Evolutionary conservation across 2,888 invertebrate genomes (phyloP), one percentile per base, ranked within the genome.

Genomic region (Lochmaea capreae): DNA sequence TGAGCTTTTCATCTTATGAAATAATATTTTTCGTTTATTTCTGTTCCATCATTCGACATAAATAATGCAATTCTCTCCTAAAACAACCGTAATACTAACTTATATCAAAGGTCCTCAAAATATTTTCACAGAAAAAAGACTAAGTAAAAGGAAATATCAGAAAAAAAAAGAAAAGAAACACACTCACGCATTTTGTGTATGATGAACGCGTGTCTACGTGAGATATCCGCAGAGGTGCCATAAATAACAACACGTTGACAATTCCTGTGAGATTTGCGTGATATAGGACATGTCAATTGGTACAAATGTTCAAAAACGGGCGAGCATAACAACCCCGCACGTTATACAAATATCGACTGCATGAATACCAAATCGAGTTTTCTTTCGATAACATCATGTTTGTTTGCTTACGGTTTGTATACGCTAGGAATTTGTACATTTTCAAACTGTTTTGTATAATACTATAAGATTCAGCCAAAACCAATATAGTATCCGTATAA

Each of bases 201-300:
- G 76, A 75, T 65, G 73, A 73, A 77, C 72, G 77, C 74, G 76
- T 73, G 72, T 80, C 80, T 68, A 74, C 81, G 81, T 82, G 80
- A 77, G 76, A 80, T 83, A 83, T 82, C 81, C 84, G 81, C 83
- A 80, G 76, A 81, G 83, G 84, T 79, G 77, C 79, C 81, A 83
- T 84, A 85, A 84, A 85, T 85, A 84, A 84, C 83, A 76, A 78
- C 81, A 81, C 82, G 82, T 80, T 81, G 83, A 83, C 83, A 83
- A 84, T 84, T 82, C 85, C 83, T 71, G 70, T 54, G 84, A 84
- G 85, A 85, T 83, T 84, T 78, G 79, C 83, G 83, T 85, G 85
- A 85, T 85, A 84, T 85, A 85, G 84, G 82, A 84, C 85, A 83
- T 85, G 86, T 85, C 86, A 85, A 86, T 85, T 85, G 84, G 78